Conservation (phyloP, 2,888 invertebrate genomes). For the Drosophila infuscata region DNA sequence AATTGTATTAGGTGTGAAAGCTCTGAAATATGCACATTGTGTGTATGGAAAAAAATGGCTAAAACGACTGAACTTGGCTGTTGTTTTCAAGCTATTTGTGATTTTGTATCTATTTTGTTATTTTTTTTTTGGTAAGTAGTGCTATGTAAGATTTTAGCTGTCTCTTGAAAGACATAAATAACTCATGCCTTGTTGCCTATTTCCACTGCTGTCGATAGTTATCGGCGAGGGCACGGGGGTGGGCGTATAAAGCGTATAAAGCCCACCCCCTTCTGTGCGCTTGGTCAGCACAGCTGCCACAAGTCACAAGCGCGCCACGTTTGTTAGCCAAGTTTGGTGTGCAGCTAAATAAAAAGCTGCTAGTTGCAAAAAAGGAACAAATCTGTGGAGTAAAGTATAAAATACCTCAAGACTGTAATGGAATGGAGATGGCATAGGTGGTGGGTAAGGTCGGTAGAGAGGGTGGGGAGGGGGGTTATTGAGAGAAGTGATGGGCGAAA, state of each 20-base stretch:
- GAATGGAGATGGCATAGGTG: not conserved
- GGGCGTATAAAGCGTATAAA: too few relatives aligned
- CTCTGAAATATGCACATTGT: not conserved
- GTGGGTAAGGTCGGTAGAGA: not conserved
- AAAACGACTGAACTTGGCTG: conserved; percentile 4
- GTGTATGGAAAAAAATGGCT: conserved; percentile 10
- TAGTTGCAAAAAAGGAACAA: not conserved
- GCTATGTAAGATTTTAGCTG: conserved; percentile 49
- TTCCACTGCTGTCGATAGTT: conserved; percentile 76
- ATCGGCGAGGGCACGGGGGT: conserved; percentile 46
- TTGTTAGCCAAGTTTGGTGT: conserved; percentile 18
- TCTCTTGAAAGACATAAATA: conserved; percentile 78
- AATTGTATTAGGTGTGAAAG: not conserved
- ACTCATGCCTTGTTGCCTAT: conserved; percentile 71
- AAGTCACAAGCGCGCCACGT: conserved; percentile 55
- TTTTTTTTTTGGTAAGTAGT: conserved; percentile 25
- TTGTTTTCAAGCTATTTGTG: conserved; percentile 10
- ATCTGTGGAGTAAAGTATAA: conserved; percentile 9
- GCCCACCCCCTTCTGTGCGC: not conserved
- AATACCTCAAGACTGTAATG: conserved; percentile 36
- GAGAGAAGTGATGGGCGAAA: conserved; percentile 1
- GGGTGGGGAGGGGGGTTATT: not conserved
- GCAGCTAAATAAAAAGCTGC: not conserved
- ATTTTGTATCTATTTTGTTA: conserved; percentile 12
- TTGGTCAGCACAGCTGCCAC: conserved; percentile 75